Percentiles rank a stretch among this genome's conserved stretches.
Conservation (phyloP, 2,113 vertebrate species). For the Lutjanus erythropterus region DNA sequence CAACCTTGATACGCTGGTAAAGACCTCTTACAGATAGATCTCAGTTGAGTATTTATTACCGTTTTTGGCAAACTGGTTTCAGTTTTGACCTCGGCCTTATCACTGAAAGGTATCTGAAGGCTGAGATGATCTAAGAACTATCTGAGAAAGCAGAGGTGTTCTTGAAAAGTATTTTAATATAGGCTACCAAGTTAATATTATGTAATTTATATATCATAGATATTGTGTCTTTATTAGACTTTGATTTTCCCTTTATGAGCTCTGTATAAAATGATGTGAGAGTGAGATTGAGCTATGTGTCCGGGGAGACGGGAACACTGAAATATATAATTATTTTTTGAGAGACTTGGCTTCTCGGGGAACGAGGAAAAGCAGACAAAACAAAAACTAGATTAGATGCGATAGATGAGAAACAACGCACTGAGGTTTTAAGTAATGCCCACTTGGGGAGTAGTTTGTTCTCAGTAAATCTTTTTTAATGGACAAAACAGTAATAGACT, state of each 20-base stretch:
- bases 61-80: background rate
- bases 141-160: background rate
- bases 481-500: background rate
- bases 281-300: background rate
- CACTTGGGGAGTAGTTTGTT: background rate
- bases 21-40: background rate
- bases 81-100: background rate
- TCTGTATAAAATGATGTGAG: background rate
- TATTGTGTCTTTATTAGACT: background rate
- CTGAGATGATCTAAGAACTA: background rate
- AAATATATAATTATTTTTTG: background rate
- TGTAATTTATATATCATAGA: background rate
- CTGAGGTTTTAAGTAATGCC: background rate
- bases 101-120: background rate
- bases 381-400: background rate
- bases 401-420: background rate
- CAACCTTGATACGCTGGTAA: background rate
- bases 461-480: background rate
- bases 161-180: background rate
- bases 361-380: background rate
- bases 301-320: background rate
- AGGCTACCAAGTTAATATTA: background rate
- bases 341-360: background rate
- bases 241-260: background rate
- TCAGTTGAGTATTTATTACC: background rate